phyloP scores from a whole-genome alignment of 2,888 invertebrate genomes.

The Drosophila differens region DNA sequence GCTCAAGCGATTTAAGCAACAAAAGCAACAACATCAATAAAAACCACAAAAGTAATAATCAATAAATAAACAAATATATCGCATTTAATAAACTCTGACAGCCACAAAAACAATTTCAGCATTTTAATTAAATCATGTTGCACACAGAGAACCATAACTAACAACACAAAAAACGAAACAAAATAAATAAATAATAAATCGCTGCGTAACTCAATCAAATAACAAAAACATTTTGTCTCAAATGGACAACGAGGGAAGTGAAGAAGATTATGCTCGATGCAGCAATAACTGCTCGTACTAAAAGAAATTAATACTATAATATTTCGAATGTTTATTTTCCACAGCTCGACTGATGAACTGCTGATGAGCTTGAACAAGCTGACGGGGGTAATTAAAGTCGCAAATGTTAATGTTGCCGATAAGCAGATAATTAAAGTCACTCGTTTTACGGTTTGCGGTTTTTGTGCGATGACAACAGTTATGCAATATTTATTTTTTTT shows the following conservation, averaged over 20 bases:
- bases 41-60: constrained; percentile 16
- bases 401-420: constrained; percentile 17
- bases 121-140: constrained; percentile 76
- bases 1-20: constrained; percentile 42
- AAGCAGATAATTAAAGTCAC: constrained; percentile 39
- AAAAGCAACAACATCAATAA: constrained; percentile 8
- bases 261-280: constrained; percentile 7
- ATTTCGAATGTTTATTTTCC: background rate
- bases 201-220: constrained; percentile 63
- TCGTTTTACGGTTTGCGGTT: constrained; percentile 6
- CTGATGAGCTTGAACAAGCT: background rate
- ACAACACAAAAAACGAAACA: constrained; percentile 8
- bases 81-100: constrained; percentile 55
- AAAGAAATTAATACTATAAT: background rate
- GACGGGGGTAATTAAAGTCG: constrained; percentile 28
- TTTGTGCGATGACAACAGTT: constrained; percentile 17
- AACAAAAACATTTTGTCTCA: constrained; percentile 37
- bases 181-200: constrained; percentile 28
- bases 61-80: constrained; percentile 38
- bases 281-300: background rate
- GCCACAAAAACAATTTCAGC: constrained; percentile 52
- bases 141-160: constrained; percentile 17
- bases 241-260: background rate
- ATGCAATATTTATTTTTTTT: constrained; percentile 1
- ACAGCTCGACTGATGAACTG: background rate